A percentile compares a stretch with the other conserved stretches of the same genome.
These are phyloP conservation scores for Latheticus oryzae DNA, from an alignment of 2,888 invertebrate genomes.

Conservation along the genomic window DNA sequence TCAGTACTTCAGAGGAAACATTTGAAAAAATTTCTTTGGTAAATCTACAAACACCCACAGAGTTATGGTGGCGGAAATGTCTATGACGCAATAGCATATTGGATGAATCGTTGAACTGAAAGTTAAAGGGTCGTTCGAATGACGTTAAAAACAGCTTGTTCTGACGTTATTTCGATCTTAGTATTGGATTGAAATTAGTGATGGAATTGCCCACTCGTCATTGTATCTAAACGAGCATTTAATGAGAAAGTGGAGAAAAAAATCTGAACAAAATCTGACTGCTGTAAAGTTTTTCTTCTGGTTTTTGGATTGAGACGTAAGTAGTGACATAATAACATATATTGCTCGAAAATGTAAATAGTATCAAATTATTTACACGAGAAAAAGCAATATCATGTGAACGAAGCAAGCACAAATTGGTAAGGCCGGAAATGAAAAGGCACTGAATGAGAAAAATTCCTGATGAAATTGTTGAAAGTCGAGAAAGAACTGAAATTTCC, in stretches of 20 bases:
- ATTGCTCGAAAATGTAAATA: constrained; percentile 14
- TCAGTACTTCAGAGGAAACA: constrained; percentile 18
- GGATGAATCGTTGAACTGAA: constrained; percentile 33
- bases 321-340: not conserved
- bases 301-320: not conserved
- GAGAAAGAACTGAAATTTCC: constrained; percentile 27
- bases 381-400: constrained; percentile 24
- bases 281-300: not conserved
- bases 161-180: constrained; percentile 33
- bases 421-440: constrained; percentile 32
- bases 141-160: constrained; percentile 29
- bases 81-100: constrained; percentile 28
- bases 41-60: constrained; percentile 33
- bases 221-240: constrained; percentile 12
- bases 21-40: constrained; percentile 20
- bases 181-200: constrained; percentile 19
- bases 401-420: constrained; percentile 30
- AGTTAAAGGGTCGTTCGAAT: constrained; percentile 25
- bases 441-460: constrained; percentile 35
- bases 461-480: constrained; percentile 25
- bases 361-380: constrained; percentile 26
- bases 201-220: constrained; percentile 13
- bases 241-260: constrained; percentile 13
- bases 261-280: constrained; percentile 7
- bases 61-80: constrained; percentile 25